phyloP scores from a whole-genome alignment of 1,140 invertebrate species.

The Drosophila aff. region DNA sequence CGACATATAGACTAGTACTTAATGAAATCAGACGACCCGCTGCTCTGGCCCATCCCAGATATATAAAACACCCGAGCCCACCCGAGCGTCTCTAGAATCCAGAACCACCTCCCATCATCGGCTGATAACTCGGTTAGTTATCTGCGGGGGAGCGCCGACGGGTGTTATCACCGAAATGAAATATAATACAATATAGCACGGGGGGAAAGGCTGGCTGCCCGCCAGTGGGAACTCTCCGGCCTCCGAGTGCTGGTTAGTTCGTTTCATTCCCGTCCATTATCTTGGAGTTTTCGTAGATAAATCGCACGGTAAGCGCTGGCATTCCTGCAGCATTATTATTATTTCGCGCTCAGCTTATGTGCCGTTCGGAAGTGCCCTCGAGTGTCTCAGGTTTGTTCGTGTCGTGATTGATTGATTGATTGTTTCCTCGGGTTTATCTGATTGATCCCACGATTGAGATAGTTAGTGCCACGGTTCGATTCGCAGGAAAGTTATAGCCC shows the following conservation, averaged over 20 bases:
- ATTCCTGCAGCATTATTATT: conserved; percentile 59
- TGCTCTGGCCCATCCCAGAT: conserved; percentile 32
- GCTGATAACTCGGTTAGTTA: conserved; percentile 45
- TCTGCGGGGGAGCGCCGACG: conserved; percentile 34
- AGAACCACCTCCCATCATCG: conserved; percentile 24
- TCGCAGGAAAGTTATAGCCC: neutral
- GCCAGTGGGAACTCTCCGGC: conserved; percentile 16
- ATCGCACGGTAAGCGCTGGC: conserved; percentile 57
- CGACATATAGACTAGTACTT: conserved; percentile 48
- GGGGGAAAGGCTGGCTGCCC: neutral
- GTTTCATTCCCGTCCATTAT: conserved; percentile 66
- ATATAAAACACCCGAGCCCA: conserved; percentile 4
- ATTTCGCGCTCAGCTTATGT: conserved; percentile 52
- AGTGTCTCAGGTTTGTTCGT: conserved; percentile 26
- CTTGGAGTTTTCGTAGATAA: conserved; percentile 82
- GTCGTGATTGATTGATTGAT: conserved; percentile 45
- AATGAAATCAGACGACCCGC: conserved; percentile 55
- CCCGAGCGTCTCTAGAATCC: neutral
- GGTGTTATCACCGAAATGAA: conserved; percentile 72
- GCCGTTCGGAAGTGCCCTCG: conserved; percentile 46
- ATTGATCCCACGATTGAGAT: conserved; percentile 17
- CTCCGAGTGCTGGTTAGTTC: conserved; percentile 30
- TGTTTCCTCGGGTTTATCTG: conserved; percentile 17
- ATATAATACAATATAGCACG: conserved; percentile 72
- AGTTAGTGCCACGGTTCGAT: conserved; percentile 21